Conservation (phyloP, 2,113 vertebrate genomes). For the Cheirogaleus medius region DNA sequence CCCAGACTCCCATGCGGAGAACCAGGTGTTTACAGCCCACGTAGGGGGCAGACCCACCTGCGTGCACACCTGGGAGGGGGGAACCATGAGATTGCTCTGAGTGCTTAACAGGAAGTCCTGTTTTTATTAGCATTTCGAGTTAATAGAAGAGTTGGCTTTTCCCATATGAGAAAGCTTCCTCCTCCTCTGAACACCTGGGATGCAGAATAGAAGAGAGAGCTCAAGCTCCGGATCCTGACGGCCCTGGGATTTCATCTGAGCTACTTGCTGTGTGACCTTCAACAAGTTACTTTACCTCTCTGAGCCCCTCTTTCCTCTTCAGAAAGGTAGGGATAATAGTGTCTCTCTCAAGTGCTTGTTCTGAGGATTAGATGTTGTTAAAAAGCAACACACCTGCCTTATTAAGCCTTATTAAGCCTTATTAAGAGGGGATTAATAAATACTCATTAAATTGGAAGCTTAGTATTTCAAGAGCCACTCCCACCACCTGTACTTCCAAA, state of each 20-base stretch:
- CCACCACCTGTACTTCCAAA: not conserved
- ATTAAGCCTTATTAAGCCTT: not conserved
- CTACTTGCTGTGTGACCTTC: not conserved
- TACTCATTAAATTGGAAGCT: not conserved
- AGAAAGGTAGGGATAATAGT: not conserved
- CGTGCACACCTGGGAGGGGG: not conserved
- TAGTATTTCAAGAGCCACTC: not conserved
- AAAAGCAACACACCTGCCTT: not conserved
- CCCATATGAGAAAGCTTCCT: not conserved
- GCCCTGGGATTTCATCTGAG: not conserved
- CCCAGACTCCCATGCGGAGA: not conserved
- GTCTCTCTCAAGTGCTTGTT: not conserved
- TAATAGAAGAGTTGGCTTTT: not conserved
- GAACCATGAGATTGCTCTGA: not conserved
- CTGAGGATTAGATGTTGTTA: not conserved
- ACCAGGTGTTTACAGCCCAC: fast-evolving
- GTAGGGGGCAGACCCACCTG: not conserved
- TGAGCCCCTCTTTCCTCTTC: not conserved
- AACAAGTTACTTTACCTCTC: not conserved
- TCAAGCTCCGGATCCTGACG: not conserved
- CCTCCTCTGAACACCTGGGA: not conserved
- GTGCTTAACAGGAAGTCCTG: not conserved
- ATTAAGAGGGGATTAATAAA: not conserved
- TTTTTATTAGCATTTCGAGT: not conserved
- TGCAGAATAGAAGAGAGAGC: not conserved